Percentiles rank a stretch among this genome's conserved stretches.
Evolutionary conservation across 1,140 invertebrate genomes (phyloP).

Genomic region (Drosophila ironensis): DNA sequence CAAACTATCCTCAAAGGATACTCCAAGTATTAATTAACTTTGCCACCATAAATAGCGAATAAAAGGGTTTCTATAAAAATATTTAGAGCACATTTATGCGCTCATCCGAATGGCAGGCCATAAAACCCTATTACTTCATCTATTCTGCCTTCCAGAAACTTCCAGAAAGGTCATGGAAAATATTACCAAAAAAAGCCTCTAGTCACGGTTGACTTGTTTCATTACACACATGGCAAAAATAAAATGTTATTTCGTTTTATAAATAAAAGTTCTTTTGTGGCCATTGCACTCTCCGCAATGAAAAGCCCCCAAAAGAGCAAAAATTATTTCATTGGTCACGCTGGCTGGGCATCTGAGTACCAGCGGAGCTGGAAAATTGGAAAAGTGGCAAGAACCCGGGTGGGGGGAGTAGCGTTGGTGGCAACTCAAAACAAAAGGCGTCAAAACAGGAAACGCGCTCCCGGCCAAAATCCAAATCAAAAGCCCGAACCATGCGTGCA

Average conservation of each 20-base stretch:
- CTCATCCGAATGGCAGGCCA: too few species aligned
- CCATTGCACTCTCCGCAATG: slow-evolving; percentile 1
- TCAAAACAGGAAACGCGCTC: slow-evolving; percentile 25
- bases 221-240: slow-evolving; percentile 25
- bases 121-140: slow-evolving; percentile 4
- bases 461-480: slow-evolving; percentile 19
- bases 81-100: too few species aligned
- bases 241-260: slow-evolving; percentile 8
- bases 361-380: slow-evolving; percentile 5
- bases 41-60: too few species aligned
- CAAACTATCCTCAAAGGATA: too few species aligned
- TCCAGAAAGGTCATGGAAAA: slow-evolving; percentile 1
- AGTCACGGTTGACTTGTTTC: slow-evolving; percentile 59
- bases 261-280: slow-evolving; percentile 36
- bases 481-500: slow-evolving; percentile 33
- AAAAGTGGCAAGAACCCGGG: not conserved
- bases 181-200: not conserved
- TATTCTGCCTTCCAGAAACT: not conserved
- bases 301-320: slow-evolving; percentile 31
- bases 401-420: slow-evolving; percentile 1
- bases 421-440: slow-evolving; percentile 34
- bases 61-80: too few species aligned
- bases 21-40: too few species aligned
- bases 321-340: slow-evolving; percentile 61
- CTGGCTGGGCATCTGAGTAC: slow-evolving; percentile 6